Percentiles rank a stretch among this genome's conserved stretches.
Conservation (phyloP, 2,797 vertebrate species). For the Danio jaintianensis region DNA sequence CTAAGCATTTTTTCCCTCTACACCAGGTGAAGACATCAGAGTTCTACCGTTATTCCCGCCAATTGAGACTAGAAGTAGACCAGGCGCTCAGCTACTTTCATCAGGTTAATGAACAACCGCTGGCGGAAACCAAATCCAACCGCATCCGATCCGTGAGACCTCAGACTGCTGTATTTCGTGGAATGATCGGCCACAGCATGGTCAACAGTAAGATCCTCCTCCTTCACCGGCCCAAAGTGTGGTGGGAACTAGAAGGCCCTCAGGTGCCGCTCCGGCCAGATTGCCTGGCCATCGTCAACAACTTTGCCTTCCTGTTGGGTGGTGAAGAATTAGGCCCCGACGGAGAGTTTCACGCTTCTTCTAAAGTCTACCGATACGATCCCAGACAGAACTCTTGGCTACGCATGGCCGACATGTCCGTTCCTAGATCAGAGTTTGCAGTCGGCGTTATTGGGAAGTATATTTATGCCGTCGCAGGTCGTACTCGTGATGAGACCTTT, state of each 20-base stretch:
- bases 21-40: conserved; percentile 97
- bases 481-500: conserved; percentile 97
- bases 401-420: conserved; percentile 98
- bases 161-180: conserved; percentile 97
- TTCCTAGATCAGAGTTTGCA: conserved; percentile 97
- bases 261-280: conserved; percentile 96
- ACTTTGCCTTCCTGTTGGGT: conserved; percentile 96
- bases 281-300: conserved; percentile 97
- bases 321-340: conserved; percentile 97
- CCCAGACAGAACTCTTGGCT: conserved; percentile 97
- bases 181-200: conserved; percentile 99
- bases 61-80: conserved; percentile 95
- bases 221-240: conserved; percentile 95
- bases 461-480: conserved; percentile 95
- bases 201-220: conserved; percentile 99
- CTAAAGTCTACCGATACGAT: conserved; percentile 98
- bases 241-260: conserved; percentile 98
- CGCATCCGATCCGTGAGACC: conserved; percentile 95
- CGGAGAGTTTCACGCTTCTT: conserved; percentile 98
- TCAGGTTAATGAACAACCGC: conserved; percentile 93
- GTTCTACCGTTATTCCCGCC: conserved; percentile 97
- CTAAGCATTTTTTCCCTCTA: neutral
- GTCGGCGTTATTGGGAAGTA: conserved; percentile 97
- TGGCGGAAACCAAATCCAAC: conserved; percentile 93
- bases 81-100: conserved; percentile 97